These are phyloP conservation scores for Andrena marginata DNA, from an alignment of 2,888 invertebrate species.

Conservation along the genomic window DNA sequence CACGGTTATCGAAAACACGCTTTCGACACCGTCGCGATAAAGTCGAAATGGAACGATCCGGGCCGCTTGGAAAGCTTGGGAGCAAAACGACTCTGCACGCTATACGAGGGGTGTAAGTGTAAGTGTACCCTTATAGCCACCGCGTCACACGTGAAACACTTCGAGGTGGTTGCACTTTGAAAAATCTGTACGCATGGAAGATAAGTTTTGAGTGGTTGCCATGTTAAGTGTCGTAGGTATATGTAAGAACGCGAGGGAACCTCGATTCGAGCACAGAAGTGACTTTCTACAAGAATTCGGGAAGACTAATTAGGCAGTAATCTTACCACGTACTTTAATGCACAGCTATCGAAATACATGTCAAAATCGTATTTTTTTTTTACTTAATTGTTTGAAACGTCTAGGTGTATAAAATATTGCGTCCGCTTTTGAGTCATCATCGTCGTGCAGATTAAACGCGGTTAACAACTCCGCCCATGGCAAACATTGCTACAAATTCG, in stretches of 20 bases:
- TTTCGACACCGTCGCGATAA: constrained; percentile 30
- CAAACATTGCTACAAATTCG: neutral
- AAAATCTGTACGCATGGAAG: too few relatives aligned
- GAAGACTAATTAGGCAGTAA: too few relatives aligned
- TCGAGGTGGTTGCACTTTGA: neutral
- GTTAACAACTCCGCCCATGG: constrained; percentile 4
- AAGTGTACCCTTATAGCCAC: neutral
- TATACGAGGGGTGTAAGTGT: neutral
- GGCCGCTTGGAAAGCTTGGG: constrained; percentile 9
- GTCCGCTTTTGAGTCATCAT: neutral
- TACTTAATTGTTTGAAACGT: too few relatives aligned
- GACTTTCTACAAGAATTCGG: too few relatives aligned
- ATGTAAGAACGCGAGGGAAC: too few relatives aligned
- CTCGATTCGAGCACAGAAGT: too few relatives aligned
- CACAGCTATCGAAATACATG: too few relatives aligned
- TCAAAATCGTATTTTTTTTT: too few relatives aligned
- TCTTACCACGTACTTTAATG: too few relatives aligned
- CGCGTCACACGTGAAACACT: neutral
- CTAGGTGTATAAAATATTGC: too few relatives aligned
- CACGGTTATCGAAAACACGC: constrained; percentile 50
- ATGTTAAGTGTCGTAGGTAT: too few relatives aligned
- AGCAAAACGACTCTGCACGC: neutral
- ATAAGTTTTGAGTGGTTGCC: too few relatives aligned
- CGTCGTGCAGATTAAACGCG: neutral
- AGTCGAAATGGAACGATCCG: constrained; percentile 6